These are phyloP conservation scores for Pheosia gnoma DNA, from an alignment of 2,888 invertebrate species.

Conservation along the genomic window DNA sequence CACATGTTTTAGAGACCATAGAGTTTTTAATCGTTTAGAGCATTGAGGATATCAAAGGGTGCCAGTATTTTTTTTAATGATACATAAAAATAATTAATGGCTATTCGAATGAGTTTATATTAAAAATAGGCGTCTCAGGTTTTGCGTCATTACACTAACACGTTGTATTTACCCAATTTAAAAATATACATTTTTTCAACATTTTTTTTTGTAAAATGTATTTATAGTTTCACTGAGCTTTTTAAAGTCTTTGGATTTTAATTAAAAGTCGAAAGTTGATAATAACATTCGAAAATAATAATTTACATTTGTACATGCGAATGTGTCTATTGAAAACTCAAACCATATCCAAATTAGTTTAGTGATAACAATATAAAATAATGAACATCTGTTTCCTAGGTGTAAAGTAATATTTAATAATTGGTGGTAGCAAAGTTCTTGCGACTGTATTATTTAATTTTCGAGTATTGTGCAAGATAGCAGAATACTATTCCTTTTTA, in stretches of 20 bases:
- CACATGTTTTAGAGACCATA: too few relatives aligned
- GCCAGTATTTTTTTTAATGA: too few relatives aligned
- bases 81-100: too few relatives aligned
- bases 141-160: too few relatives aligned
- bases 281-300: slow-evolving; percentile 3
- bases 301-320: slow-evolving; percentile 35
- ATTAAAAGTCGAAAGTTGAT: neutral
- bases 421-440: slow-evolving; percentile 44
- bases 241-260: slow-evolving; percentile 2
- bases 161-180: slow-evolving; percentile 9
- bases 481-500: slow-evolving; percentile 9
- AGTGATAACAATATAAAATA: slow-evolving; percentile 34
- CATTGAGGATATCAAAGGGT: too few relatives aligned
- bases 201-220: neutral
- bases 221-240: neutral
- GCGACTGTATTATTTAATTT: slow-evolving; percentile 25
- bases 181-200: slow-evolving; percentile 11
- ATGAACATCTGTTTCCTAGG: slow-evolving; percentile 36
- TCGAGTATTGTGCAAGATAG: slow-evolving; percentile 26
- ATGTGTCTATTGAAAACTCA: slow-evolving; percentile 32
- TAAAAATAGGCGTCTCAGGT: too few relatives aligned
- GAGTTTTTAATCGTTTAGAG: too few relatives aligned
- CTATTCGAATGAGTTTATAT: too few relatives aligned
- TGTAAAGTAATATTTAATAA: slow-evolving; percentile 23
- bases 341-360: slow-evolving; percentile 47